phyloP scores from a whole-genome alignment of 2,113 vertebrate species.

The Indri indri region DNA sequence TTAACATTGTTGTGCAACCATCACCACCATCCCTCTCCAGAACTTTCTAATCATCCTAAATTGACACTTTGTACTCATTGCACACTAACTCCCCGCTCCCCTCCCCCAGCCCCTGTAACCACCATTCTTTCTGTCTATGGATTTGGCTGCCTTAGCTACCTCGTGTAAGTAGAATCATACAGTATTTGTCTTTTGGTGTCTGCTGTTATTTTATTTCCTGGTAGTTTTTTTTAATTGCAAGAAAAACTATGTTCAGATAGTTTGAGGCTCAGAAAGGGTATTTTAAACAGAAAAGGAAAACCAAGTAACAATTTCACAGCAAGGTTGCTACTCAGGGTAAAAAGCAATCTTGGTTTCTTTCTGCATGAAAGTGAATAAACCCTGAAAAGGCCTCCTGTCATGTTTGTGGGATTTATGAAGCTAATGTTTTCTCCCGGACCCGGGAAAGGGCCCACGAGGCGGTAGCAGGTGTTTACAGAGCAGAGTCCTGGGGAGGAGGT shows the following conservation, averaged over 20 bases:
- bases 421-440: neutral
- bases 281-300: conserved; percentile 49
- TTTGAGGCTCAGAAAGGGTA: neutral
- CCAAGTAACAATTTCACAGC: conserved; percentile 56
- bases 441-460: neutral
- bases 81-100: neutral
- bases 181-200: neutral
- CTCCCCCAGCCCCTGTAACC: neutral
- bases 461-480: neutral
- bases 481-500: neutral
- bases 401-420: neutral
- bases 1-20: neutral
- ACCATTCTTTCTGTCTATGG: neutral
- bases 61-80: neutral
- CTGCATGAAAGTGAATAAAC: neutral
- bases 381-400: neutral
- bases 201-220: neutral
- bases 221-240: neutral
- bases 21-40: neutral
- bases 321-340: neutral
- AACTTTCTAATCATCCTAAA: neutral
- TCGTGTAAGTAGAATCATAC: neutral
- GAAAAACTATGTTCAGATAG: neutral
- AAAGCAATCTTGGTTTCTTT: neutral
- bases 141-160: neutral